phyloP scores from a whole-genome alignment of 2,113 vertebrate species.

The Gnathochromis pfefferi region DNA sequence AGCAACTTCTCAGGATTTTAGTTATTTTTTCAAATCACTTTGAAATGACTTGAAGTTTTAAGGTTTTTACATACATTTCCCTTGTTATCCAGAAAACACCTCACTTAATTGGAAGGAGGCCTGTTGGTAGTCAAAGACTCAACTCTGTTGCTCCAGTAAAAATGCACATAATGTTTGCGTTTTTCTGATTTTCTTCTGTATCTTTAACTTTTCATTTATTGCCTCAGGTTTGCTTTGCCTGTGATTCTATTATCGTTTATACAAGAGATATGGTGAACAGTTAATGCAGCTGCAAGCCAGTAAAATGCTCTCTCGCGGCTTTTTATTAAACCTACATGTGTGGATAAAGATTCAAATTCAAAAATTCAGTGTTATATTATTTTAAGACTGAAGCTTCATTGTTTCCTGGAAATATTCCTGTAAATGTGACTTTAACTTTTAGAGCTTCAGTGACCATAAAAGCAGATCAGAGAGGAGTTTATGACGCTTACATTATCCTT shows the following conservation, averaged over 20 bases:
- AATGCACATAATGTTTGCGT: neutral
- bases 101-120: neutral
- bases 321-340: neutral
- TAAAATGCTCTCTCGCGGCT: constrained; percentile 19
- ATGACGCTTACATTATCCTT: neutral
- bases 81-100: neutral
- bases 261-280: neutral
- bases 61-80: neutral
- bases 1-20: neutral
- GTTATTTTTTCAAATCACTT: neutral
- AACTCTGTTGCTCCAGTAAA: neutral
- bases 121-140: neutral
- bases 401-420: neutral
- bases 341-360: neutral
- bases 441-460: neutral
- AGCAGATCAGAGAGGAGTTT: neutral
- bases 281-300: constrained; percentile 10
- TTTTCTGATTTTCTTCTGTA: neutral
- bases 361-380: neutral
- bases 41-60: neutral
- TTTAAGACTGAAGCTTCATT: neutral
- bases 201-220: neutral
- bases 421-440: neutral
- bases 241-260: neutral
- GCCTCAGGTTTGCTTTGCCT: neutral